A percentile compares a stretch with the other conserved stretches of the same genome.
phyloP scores from a whole-genome alignment of 2,888 invertebrate species.

The Salpingus planirostris region DNA sequence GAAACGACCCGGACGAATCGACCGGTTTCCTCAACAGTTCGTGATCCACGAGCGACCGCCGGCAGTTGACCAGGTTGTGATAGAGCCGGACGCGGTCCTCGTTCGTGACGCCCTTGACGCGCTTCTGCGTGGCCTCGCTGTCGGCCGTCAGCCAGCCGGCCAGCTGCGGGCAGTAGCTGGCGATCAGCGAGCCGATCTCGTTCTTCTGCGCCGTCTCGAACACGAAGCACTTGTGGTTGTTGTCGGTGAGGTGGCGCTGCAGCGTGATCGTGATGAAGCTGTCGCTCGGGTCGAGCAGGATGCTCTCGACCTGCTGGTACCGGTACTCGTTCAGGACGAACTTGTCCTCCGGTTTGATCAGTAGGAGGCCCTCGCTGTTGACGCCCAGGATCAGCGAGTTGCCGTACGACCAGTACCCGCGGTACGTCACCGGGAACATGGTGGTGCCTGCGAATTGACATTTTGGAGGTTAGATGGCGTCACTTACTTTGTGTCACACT shows the following conservation, averaged over 20 bases:
- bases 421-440: conserved; percentile 70
- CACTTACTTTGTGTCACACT: too few species aligned
- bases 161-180: conserved; percentile 80
- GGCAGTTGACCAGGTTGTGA: conserved; percentile 75
- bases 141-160: conserved; percentile 78
- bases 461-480: too few species aligned
- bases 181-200: conserved; percentile 87
- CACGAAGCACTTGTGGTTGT: conserved; percentile 77
- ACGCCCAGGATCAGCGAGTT: conserved; percentile 69
- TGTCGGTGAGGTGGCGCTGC: conserved; percentile 59
- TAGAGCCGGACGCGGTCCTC: conserved; percentile 82
- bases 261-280: conserved; percentile 85
- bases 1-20: conserved; percentile 75
- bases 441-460: too few species aligned
- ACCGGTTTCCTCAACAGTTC: conserved; percentile 75
- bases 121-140: conserved; percentile 55
- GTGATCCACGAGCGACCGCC: conserved; percentile 74
- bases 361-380: conserved; percentile 81
- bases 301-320: conserved; percentile 83
- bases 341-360: conserved; percentile 88
- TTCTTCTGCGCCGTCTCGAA: conserved; percentile 84
- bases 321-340: conserved; percentile 85
- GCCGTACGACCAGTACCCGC: conserved; percentile 90
- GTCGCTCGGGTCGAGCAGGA: conserved; percentile 86
- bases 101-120: conserved; percentile 60